A percentile compares a stretch with the other conserved stretches of the same genome.
phyloP scores from a whole-genome alignment of 2,113 vertebrate genomes.

The Grus americana region DNA sequence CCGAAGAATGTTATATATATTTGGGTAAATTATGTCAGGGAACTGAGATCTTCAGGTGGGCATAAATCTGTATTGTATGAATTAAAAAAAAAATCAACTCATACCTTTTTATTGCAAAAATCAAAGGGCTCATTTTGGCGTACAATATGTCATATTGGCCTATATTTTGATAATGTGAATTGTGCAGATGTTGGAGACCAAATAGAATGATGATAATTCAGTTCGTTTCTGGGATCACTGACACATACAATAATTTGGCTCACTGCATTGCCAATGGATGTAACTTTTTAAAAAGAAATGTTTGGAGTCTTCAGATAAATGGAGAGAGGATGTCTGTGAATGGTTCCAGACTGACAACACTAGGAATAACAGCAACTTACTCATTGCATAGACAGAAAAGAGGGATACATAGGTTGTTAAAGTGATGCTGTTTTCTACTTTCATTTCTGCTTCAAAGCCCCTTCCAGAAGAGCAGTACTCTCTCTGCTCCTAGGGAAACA shows the following conservation, averaged over 20 bases:
- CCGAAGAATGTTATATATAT: not conserved
- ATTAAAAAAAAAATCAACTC: not conserved
- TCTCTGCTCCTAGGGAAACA: not conserved
- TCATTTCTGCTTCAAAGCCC: not conserved
- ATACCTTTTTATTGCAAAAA: not conserved
- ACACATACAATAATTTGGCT: not conserved
- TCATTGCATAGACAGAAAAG: not conserved
- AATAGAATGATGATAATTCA: not conserved
- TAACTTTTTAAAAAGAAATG: not conserved
- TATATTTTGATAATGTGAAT: not conserved
- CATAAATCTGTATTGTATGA: not conserved
- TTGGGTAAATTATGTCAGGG: not conserved
- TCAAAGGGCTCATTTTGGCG: not conserved
- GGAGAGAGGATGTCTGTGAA: not conserved
- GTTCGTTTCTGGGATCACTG: conserved; percentile 11
- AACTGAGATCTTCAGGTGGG: not conserved
- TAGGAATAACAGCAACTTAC: not conserved
- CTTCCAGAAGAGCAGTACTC: not conserved
- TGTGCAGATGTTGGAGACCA: not conserved
- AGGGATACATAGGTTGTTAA: not conserved
- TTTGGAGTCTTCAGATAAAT: not conserved
- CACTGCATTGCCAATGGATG: not conserved
- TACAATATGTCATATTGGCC: not conserved
- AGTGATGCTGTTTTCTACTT: not conserved
- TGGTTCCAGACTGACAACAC: not conserved